Evolutionary conservation across 2,888 invertebrate species (phyloP).

Genomic region (Idaea dimidiata): DNA sequence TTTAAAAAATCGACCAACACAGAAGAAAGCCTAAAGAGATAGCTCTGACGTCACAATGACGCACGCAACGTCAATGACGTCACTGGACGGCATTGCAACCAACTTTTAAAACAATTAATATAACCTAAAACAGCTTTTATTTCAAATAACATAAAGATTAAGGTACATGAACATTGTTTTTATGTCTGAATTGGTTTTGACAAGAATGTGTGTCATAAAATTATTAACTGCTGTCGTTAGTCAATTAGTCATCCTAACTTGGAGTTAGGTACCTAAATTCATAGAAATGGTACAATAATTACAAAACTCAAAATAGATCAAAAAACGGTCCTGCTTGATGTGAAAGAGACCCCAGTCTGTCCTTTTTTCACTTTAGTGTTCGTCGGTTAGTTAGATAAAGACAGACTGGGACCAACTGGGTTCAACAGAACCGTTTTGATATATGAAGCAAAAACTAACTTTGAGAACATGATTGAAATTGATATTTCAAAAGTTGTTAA

Average conservation of each 20-base stretch:
- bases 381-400: too few relatives aligned
- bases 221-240: neutral
- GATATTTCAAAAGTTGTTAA: too few relatives aligned
- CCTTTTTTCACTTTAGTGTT: too few relatives aligned
- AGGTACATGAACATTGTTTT: neutral
- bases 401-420: too few relatives aligned
- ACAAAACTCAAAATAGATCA: too few relatives aligned
- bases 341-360: too few relatives aligned
- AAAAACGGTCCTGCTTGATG: too few relatives aligned
- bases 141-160: neutral
- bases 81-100: constrained; percentile 36
- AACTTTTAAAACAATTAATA: constrained; percentile 2
- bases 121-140: neutral
- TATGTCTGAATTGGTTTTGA: neutral
- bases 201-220: neutral
- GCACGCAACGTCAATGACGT: constrained; percentile 57
- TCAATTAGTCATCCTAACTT: neutral
- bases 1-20: neutral
- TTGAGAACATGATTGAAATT: too few relatives aligned
- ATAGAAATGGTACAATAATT: too few relatives aligned
- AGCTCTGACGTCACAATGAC: constrained; percentile 58
- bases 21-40: constrained; percentile 43
- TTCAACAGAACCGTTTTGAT: too few relatives aligned
- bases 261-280: neutral
- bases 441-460: too few relatives aligned